Evolutionary conservation across 2,113 vertebrate genomes (phyloP).

Genomic region (Motacilla alba): DNA sequence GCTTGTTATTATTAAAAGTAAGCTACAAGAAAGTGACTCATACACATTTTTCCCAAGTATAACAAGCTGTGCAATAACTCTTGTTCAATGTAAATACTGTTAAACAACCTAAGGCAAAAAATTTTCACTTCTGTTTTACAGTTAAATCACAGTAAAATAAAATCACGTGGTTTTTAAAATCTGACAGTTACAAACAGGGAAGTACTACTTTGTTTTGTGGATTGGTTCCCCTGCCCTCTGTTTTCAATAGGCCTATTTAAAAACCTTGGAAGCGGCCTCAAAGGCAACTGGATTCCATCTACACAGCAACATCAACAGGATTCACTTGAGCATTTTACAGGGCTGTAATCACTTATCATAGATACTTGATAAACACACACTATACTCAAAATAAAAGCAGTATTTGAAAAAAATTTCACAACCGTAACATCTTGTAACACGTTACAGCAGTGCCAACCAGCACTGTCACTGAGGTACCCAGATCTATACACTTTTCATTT

Average conservation of each 20-base stretch:
- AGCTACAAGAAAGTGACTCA: not conserved
- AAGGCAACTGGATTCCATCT: not conserved
- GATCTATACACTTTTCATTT: not conserved
- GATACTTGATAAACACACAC: not conserved
- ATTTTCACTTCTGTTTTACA: not conserved
- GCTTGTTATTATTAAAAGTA: not conserved
- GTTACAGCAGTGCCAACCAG: not conserved
- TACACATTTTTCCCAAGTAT: not conserved
- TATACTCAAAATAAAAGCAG: not conserved
- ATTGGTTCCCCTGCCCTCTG: fast-evolving
- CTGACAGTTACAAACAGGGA: not conserved
- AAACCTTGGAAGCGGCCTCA: not conserved
- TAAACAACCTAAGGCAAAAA: not conserved
- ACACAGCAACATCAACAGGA: not conserved
- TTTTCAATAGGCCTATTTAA: not conserved
- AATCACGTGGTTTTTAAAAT: fast-evolving
- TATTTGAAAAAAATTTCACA: not conserved
- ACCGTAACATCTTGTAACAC: not conserved
- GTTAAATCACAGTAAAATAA: not conserved
- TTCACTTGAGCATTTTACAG: not conserved
- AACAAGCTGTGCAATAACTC: not conserved
- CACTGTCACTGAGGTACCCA: not conserved
- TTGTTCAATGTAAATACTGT: not conserved
- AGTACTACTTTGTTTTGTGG: not conserved
- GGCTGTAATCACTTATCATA: not conserved